A percentile compares a stretch with the other conserved stretches of the same genome.
phyloP scores from a whole-genome alignment of 1,140 invertebrate species.

The Asobara japonica region DNA sequence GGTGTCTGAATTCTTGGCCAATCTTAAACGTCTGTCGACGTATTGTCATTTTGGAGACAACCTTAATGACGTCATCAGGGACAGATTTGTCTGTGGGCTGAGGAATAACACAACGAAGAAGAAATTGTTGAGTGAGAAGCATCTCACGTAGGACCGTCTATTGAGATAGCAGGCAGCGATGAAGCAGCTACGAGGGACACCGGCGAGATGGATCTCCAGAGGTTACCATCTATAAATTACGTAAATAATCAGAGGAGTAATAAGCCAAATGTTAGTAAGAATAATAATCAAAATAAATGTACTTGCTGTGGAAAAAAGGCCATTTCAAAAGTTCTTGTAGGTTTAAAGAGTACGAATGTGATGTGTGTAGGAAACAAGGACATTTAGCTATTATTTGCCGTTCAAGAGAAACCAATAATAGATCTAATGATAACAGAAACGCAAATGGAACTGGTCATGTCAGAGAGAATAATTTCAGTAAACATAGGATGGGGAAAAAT shows the following conservation, averaged over 20 bases:
- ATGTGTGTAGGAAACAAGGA: constrained; percentile 28
- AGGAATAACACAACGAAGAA: constrained; percentile 37
- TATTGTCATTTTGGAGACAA: constrained; percentile 46
- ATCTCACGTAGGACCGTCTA: constrained; percentile 40
- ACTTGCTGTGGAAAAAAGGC: not conserved
- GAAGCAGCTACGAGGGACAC: constrained; percentile 34
- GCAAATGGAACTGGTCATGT: not conserved
- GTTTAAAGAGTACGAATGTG: constrained; percentile 28
- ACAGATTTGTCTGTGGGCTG: constrained; percentile 51
- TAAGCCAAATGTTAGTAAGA: no score
- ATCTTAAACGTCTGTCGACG: constrained; percentile 41
- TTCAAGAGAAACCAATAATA: not conserved
- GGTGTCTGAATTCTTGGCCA: constrained; percentile 28
- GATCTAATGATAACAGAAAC: not conserved
- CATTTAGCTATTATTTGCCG: constrained; percentile 28
- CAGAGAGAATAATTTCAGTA: not conserved
- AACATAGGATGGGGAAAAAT: not conserved
- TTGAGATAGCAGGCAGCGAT: constrained; percentile 41
- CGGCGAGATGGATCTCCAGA: constrained; percentile 17
- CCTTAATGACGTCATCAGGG: constrained; percentile 43
- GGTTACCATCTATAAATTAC: constrained; percentile 16
- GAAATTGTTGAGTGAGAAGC: constrained; percentile 40
- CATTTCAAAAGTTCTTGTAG: constrained; percentile 23
- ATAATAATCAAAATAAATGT: no score
- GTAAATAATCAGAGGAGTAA: not conserved